These are phyloP conservation scores for Anguilla obscura DNA, from an alignment of 2,797 vertebrate genomes.

Conservation along the genomic window DNA sequence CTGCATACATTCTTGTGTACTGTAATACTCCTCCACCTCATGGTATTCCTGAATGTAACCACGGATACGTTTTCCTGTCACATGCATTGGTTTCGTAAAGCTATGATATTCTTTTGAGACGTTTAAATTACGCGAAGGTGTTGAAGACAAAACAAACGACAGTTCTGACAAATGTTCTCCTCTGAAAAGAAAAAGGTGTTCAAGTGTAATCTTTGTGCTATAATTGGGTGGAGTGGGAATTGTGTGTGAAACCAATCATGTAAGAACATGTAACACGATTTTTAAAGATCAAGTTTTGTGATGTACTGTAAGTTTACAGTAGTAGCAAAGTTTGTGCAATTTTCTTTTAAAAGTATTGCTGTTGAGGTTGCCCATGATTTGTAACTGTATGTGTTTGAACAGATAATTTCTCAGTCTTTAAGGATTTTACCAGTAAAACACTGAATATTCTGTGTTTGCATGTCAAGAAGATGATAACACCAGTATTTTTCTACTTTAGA, in stretches of 20 bases:
- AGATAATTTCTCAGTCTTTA: neutral
- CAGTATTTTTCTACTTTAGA: constrained; percentile 18
- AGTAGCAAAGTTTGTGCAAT: constrained; percentile 7
- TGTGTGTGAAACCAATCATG: constrained; percentile 16
- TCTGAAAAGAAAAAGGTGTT: constrained; percentile 18
- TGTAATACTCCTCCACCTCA: neutral
- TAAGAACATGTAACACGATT: constrained; percentile 4
- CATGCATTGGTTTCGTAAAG: neutral
- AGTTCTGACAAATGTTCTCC: constrained; percentile 2
- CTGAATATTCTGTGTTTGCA: neutral
- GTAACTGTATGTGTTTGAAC: neutral
- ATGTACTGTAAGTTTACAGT: constrained; percentile 13
- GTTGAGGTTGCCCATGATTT: constrained; percentile 11
- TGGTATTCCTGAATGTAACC: constrained; percentile 31
- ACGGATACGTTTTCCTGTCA: neutral
- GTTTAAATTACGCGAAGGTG: neutral
- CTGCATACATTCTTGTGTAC: neutral
- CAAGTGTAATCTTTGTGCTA: constrained; percentile 28
- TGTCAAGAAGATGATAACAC: neutral
- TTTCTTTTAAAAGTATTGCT: constrained; percentile 16
- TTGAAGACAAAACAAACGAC: neutral
- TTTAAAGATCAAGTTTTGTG: constrained; percentile 27
- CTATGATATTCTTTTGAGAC: neutral
- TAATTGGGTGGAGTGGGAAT: constrained; percentile 22
- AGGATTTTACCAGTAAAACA: constrained; percentile 13